phyloP scores from a whole-genome alignment of 2,888 invertebrate genomes.

The Tachina fera region DNA sequence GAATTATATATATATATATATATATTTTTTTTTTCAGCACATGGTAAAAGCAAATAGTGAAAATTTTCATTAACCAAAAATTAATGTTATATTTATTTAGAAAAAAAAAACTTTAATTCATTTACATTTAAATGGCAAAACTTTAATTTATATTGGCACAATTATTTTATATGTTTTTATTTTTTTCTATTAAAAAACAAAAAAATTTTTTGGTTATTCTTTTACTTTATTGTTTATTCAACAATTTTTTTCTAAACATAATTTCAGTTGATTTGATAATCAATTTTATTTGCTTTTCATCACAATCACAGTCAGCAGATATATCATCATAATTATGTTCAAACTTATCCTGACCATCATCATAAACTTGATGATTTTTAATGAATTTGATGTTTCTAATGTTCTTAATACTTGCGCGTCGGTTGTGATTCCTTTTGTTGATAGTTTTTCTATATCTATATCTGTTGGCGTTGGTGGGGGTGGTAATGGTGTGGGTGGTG shows the following conservation, averaged over 20 bases:
- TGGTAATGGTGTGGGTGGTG: slow-evolving; percentile 33
- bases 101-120: not conserved
- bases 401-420: slow-evolving; percentile 38
- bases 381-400: slow-evolving; percentile 48
- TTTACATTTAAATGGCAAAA: not conserved
- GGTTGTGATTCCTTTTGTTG: slow-evolving; percentile 28
- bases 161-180: not conserved
- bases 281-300: slow-evolving; percentile 59
- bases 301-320: slow-evolving; percentile 24
- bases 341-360: slow-evolving; percentile 18
- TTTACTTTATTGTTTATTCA: not conserved
- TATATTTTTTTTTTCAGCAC: not conserved
- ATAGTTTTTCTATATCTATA: not conserved
- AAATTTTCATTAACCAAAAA: too few relatives aligned
- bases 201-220: slow-evolving; percentile 16
- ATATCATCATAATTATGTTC: slow-evolving; percentile 25
- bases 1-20: not conserved
- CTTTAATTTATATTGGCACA: too few relatives aligned
- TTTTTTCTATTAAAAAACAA: slow-evolving; percentile 28
- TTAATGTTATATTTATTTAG: too few relatives aligned
- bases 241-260: slow-evolving; percentile 8
- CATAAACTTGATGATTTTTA: slow-evolving; percentile 33
- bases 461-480: not conserved
- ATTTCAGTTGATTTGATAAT: slow-evolving; percentile 52
- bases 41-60: not conserved